Evolutionary conservation across 2,888 invertebrate genomes (phyloP).

Genomic region (Drosophila anomalata): DNA sequence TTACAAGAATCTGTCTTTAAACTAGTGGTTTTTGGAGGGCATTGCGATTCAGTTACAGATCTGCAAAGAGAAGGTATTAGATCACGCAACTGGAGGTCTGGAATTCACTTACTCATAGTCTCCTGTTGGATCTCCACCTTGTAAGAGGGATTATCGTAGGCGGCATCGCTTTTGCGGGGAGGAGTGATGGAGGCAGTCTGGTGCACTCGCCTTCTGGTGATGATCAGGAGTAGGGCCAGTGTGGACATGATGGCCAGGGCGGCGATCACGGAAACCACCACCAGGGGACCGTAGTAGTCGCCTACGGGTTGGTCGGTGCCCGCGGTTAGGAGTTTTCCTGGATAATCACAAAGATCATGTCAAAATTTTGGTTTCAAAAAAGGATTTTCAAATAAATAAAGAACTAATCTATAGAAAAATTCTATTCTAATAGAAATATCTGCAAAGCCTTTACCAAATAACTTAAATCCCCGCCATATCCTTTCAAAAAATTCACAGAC

Average conservation of each 20-base stretch:
- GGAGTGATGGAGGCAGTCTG: constrained; percentile 92
- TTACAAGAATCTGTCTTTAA: constrained; percentile 66
- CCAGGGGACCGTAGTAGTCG: constrained; percentile 94
- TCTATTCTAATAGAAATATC: too few relatives aligned
- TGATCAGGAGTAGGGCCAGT: constrained; percentile 90
- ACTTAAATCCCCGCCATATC: constrained; percentile 70
- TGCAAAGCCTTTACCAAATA: constrained; percentile 68
- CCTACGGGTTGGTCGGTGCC: constrained; percentile 84
- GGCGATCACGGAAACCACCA: constrained; percentile 94
- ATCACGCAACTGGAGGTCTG: background rate
- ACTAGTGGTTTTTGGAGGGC: constrained; percentile 48
- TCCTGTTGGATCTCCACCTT: constrained; percentile 97
- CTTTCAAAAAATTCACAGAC: constrained; percentile 73
- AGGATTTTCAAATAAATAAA: background rate
- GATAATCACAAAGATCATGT: background rate
- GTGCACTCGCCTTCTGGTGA: constrained; percentile 89
- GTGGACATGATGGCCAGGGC: constrained; percentile 93
- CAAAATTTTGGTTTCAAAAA: background rate
- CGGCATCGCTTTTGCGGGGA: constrained; percentile 91
- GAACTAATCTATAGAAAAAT: background rate
- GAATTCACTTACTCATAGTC: constrained; percentile 89
- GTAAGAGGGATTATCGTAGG: constrained; percentile 96
- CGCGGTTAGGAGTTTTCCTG: constrained; percentile 85
- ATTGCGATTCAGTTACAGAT: constrained; percentile 63
- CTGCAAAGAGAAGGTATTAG: constrained; percentile 31